phyloP scores from a whole-genome alignment of 2,888 invertebrate species.

The Graphium colonna region DNA sequence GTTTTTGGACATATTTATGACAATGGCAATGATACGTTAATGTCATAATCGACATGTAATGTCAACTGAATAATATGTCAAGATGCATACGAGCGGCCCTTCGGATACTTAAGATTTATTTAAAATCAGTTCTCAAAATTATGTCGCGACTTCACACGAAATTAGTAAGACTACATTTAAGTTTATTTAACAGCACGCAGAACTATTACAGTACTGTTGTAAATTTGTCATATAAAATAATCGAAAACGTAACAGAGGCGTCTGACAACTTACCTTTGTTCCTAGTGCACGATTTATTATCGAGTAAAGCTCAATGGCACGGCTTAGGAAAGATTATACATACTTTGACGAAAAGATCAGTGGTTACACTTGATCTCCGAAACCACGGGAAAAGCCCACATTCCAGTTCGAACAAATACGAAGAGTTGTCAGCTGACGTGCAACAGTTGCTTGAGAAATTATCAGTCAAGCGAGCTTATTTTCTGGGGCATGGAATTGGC shows the following conservation, averaged over 20 bases:
- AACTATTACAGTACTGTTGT: constrained; percentile 37
- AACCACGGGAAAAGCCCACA: constrained; percentile 98
- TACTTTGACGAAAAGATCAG: constrained; percentile 84
- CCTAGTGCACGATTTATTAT: constrained; percentile 92
- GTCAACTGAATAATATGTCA: too few species aligned
- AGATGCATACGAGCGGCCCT: too few species aligned
- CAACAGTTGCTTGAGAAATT: constrained; percentile 80
- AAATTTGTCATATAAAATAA: constrained; percentile 54
- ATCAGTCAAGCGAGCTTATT: constrained; percentile 77
- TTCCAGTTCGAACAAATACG: constrained; percentile 84
- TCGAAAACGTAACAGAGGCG: constrained; percentile 41
- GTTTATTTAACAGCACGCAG: constrained; percentile 10
- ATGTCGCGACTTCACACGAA: constrained; percentile 6
- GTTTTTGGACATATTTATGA: too few species aligned
- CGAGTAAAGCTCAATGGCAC: constrained; percentile 93
- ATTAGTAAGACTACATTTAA: constrained; percentile 15
- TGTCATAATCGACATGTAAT: too few species aligned
- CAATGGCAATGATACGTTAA: too few species aligned
- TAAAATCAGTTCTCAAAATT: constrained; percentile 3
- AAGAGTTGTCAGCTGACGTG: constrained; percentile 87
- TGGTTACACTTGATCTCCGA: constrained; percentile 92
- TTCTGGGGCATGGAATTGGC: constrained; percentile 96
- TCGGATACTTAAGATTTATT: background rate
- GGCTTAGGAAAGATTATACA: constrained; percentile 86
- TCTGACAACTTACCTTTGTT: constrained; percentile 48